A percentile compares a stretch with the other conserved stretches of the same genome.
phyloP scores from a whole-genome alignment of 2,888 invertebrate genomes.

The Yponomeuta evonymella region DNA sequence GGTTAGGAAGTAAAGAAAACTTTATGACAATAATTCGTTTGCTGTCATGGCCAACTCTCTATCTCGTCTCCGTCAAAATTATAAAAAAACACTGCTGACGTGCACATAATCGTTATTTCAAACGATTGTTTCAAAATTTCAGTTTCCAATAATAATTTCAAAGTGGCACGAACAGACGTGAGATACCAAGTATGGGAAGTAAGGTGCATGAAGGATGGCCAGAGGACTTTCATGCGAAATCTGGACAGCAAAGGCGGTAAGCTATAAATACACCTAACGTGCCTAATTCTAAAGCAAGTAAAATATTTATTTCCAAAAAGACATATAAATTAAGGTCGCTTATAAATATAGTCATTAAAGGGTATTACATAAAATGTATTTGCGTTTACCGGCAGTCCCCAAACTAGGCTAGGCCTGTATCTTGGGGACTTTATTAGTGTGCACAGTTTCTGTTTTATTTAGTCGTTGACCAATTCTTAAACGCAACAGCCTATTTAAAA shows the following conservation, averaged over 20 bases:
- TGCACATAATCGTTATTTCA: not conserved
- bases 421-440: no score
- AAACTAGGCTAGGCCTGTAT: no score
- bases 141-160: conserved; percentile 31
- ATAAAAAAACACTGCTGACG: not conserved
- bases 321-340: no score
- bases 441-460: no score
- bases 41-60: not conserved
- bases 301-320: no score
- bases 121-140: conserved; percentile 29
- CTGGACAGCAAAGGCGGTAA: conserved; percentile 60
- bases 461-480: no score
- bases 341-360: no score
- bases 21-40: not conserved
- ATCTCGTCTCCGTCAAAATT: not conserved
- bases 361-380: no score
- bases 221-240: conserved; percentile 54
- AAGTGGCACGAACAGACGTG: conserved; percentile 56
- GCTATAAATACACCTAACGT: conserved; percentile 19
- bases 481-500: no score
- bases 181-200: conserved; percentile 66
- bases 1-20: not conserved
- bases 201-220: conserved; percentile 59
- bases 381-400: no score
- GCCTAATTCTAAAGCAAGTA: no score